These are phyloP conservation scores for Cryptoprocta ferox DNA, from an alignment of 2,797 vertebrate species.

Conservation along the genomic window DNA sequence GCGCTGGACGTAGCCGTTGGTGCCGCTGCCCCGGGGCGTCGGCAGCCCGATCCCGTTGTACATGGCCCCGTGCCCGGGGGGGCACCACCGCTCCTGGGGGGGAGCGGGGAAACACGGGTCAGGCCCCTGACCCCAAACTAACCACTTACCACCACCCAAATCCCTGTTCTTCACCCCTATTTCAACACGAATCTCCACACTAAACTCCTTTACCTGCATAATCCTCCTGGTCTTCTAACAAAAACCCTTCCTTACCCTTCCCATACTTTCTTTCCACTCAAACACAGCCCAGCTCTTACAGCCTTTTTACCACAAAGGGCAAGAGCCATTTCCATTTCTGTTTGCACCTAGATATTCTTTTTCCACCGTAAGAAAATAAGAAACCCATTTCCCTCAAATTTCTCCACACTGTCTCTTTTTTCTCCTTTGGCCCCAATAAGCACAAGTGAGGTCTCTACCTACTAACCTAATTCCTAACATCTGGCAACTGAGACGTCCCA, in stretches of 20 bases:
- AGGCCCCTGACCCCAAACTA: constrained; percentile 77
- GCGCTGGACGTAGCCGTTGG: constrained; percentile 96
- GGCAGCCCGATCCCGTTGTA: constrained; percentile 97
- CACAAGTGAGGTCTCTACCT: not conserved
- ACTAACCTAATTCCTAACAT: not conserved
- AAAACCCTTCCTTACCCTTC: not conserved
- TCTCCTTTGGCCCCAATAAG: constrained; percentile 4
- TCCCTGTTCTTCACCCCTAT: constrained; percentile 59
- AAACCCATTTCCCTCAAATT: not conserved
- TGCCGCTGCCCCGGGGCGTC: constrained; percentile 95
- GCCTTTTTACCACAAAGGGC: not conserved
- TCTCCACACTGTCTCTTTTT: constrained; percentile 37
- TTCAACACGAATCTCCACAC: not conserved
- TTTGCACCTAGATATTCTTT: not conserved
- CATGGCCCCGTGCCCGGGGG: constrained; percentile 88
- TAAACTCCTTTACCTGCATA: not conserved
- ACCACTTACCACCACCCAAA: constrained; percentile 64
- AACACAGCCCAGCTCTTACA: not conserved
- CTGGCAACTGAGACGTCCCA: constrained; percentile 5
- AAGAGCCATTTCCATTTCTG: not conserved
- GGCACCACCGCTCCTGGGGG: constrained; percentile 81
- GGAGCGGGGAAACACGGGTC: constrained; percentile 78
- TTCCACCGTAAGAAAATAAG: not conserved
- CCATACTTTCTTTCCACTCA: not conserved
- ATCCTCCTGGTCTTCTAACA: not conserved